Base-by-base conservation (phyloP, 2,797 vertebrate genomes). In the Xenopus petersii region DNA sequence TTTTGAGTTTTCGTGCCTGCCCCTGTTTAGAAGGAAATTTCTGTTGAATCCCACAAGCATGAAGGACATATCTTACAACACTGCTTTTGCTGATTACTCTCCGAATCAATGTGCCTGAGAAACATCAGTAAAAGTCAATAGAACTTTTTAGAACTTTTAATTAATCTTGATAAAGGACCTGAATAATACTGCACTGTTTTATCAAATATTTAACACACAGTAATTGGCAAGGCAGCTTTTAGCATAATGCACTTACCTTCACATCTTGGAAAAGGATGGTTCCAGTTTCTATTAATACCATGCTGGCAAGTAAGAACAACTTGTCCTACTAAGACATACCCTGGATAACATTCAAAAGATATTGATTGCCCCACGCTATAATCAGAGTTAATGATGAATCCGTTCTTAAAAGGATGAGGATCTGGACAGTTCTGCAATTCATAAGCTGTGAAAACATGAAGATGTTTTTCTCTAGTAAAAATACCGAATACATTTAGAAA, bases 361-460 rank as follows among this genome's bases (percentile, higher is more conserved):
- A 99, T 86, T 0, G 97, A 98, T 46, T 98, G 96, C 21, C 97
- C 98, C 73, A 98, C 95, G 0, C 93, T 95, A 87, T 94, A 97
- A 85, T 97, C 96, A 0, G 83, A 91, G 84, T 93, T 96, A 87
- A 96, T 87, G 86, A 98, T 93, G 77, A 96, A 97, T 13, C 98
- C 98, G 2, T 99, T 99, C 80, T 91, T 84, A 83, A 99, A 98
- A 8, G 94, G 93, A 75, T 91, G 92, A 0, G 97, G 97, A 80
- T 98, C 94, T 2, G 96, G 95, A 84, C 98, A 99, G 81, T 96
- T 98, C 80, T 97, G 95, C 72, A 99, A 87, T 73, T 98, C 94
- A 0, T 97, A 99, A 51, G 95, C 98, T 99, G 85, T 15, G 86
- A 86, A 78, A 63, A 26, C 36, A 42, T 42, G 36, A 42, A 42